Base-by-base conservation (phyloP, 2,888 invertebrate genomes). In the Hymenopus coronatus region DNA sequence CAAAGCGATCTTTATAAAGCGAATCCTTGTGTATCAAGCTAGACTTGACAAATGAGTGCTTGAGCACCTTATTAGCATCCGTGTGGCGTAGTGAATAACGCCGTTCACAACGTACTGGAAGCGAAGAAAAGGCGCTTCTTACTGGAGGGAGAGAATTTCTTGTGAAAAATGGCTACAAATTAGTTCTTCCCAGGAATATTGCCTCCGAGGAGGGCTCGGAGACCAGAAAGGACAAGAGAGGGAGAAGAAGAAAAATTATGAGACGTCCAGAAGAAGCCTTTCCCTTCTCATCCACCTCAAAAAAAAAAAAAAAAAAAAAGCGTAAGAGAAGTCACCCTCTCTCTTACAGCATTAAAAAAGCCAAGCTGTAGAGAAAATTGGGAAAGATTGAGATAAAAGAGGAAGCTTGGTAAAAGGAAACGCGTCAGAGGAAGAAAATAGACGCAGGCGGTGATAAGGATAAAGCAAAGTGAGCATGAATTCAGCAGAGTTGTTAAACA, bases 101-200 rank as follows among this genome's bases (percentile, higher is more conserved):
- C 54, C 54, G 15, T 70, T 70, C 54, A 70, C 54, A 70, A 70
- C 20, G 2, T 70, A 70, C 54, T 25, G 46, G 1, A 46, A 7
- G 46, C 14, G 46, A 30, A 30, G 46, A 46, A 46, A 14, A 46
- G 46, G 46, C 46, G 46, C 46, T 14, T 8, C 46, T 46, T 46
- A 7, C 7, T 46, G 4, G 3, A 8, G 46, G 7, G 8, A 7
- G 54, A 54, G 54, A 54, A 6, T 54, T 54, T 1, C 27, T 46
- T 14, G n/a, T 86, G 86, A 86, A 81, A 86, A 70, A 86, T 81
- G 86, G 28, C 20, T 40, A 81, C 86, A 81, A 81, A 86, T 86
- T 86, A 86, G 28, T 28, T 86, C 81, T 81, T 28, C 86, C 54
- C 28, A 15, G 46, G 46, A 85, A 54, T 54, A 85, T 54, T 54